Evolutionary conservation across 1,140 invertebrate species (phyloP), one percentile per base, ranked within the genome.

Genomic region (Trypoxylus dichotomus): DNA sequence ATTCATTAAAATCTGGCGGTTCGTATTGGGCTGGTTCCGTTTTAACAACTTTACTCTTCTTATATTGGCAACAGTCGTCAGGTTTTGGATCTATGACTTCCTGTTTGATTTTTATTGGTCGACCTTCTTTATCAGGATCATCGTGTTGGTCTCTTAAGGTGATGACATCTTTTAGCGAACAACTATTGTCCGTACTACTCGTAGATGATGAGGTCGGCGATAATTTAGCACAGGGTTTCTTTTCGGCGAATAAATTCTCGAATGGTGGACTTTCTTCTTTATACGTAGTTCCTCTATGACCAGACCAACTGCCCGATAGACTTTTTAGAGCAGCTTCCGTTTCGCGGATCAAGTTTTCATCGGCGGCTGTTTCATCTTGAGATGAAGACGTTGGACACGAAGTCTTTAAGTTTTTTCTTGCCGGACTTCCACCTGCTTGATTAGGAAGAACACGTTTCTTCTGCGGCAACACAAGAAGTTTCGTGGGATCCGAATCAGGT

Each of bases 191-290:
- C 73, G 89, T 90, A 79, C 91, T 91, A 11, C 90, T 89, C 13
- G 89, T 90, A n/a, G 88, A 89, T 1, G 89, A 88, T 2, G 91
- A 90, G 6, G 91, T 90, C 3, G 90, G 91, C 13, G 91, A 90
- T 84, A 92, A 88, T 85, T 92, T 92, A 0, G 88, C 85, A 54
- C 84, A 87, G 10, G 90, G 89, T 81, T 93, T 91, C 83, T 94
- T 95, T 82, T 95, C 94, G 81, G 94, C 93, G 81, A 95, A 96
- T 0, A 95, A 86, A 85, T 95, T 95, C 82, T 95, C 94, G 81
- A 95, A 95, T 42, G 91, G 90, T 1, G 94, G 93, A 73, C 91
- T 91, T 78, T 94, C 93, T 76, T 94, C 93, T 75, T 91, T 91
- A 79, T 93, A 93, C 15, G 90, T 85, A 19, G 90, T 90, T 13